Evolutionary conservation across 2,113 vertebrate genomes (phyloP).

Genomic region (Riparia riparia): DNA sequence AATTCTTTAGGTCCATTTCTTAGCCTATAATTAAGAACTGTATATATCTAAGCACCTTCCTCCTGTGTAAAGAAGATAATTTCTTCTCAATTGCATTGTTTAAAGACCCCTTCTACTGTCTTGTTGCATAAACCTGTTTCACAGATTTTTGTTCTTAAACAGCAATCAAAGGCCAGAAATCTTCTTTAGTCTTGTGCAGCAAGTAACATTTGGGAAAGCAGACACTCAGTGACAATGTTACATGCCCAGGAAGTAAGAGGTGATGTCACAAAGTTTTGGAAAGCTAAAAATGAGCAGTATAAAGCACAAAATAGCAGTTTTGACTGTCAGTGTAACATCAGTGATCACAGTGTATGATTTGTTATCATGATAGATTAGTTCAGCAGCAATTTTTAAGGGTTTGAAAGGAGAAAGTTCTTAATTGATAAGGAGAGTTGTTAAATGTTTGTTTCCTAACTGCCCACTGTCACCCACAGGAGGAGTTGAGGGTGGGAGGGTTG

Average conservation of each 20-base stretch:
- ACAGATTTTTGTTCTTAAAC: background rate
- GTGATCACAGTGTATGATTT: background rate
- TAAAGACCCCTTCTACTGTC: background rate
- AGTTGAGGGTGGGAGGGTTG: accelerated
- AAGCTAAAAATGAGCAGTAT: background rate
- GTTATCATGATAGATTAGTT: background rate
- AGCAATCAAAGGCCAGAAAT: background rate
- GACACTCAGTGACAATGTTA: background rate
- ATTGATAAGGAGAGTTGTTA: background rate
- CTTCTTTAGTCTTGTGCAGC: background rate
- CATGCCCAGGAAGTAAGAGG: background rate
- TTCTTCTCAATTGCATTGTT: background rate
- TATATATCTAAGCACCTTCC: background rate
- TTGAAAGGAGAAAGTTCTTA: background rate
- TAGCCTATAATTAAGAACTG: background rate
- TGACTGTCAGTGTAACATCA: background rate
- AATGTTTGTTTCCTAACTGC: background rate
- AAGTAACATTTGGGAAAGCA: conserved; percentile 4
- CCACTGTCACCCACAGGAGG: background rate
- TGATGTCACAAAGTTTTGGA: background rate
- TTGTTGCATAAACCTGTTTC: background rate
- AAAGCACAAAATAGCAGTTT: background rate
- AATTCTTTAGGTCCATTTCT: background rate
- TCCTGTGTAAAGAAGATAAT: background rate
- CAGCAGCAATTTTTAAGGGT: background rate